These are phyloP conservation scores for Chloroclysta siterata DNA, from an alignment of 2,888 invertebrate genomes.

Conservation along the genomic window DNA sequence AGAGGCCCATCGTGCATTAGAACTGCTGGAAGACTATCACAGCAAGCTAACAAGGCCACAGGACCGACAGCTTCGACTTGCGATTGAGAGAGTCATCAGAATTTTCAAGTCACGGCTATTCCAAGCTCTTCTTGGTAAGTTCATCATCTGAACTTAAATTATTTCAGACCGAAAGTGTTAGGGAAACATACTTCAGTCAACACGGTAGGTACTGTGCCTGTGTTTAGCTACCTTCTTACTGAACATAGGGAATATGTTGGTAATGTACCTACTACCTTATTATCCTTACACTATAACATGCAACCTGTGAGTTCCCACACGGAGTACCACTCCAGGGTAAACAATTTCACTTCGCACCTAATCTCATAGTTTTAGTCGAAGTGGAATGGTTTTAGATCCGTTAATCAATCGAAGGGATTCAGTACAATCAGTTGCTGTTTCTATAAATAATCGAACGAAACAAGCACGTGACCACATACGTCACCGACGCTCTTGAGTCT, in stretches of 20 bases:
- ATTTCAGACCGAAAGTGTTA: not conserved
- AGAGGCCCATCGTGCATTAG: conserved; percentile 99
- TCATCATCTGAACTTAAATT: conserved; percentile 17
- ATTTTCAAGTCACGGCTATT: conserved; percentile 99
- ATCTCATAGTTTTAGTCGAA: too few species aligned
- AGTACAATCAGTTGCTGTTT: conserved; percentile 53
- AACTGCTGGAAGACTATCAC: conserved; percentile 99
- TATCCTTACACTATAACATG: too few species aligned
- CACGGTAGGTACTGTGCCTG: too few species aligned
- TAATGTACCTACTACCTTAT: too few species aligned
- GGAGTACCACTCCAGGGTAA: too few species aligned
- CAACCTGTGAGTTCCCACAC: too few species aligned
- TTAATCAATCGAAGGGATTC: conserved; percentile 56
- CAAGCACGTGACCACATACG: conserved; percentile 71
- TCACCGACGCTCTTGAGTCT: conserved; percentile 75
- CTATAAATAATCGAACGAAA: conserved; percentile 66
- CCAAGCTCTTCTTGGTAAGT: conserved; percentile 97
- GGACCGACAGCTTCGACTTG: conserved; percentile 96
- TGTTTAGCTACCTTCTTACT: too few species aligned
- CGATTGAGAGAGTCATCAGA: conserved; percentile 98
- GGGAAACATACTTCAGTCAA: too few species aligned
- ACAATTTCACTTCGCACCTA: too few species aligned
- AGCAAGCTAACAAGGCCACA: conserved; percentile 96
- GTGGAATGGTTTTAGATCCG: too few species aligned
- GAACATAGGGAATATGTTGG: too few species aligned